phyloP scores from a whole-genome alignment of 2,797 vertebrate genomes.

The Phataginus tricuspis region DNA sequence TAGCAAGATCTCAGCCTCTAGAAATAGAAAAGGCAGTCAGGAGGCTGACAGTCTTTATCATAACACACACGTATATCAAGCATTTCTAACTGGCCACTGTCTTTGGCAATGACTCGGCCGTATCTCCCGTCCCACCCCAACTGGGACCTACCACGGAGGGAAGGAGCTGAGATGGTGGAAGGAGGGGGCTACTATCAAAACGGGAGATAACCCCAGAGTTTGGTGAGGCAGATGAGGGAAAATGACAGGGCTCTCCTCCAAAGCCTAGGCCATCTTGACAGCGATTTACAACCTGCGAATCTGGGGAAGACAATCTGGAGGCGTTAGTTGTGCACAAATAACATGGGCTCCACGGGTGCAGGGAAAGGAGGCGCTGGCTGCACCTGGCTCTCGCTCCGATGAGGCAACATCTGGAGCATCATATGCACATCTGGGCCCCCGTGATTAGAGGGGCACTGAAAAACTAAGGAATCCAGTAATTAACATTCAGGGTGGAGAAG shows the following conservation, averaged over 20 bases:
- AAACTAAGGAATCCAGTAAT: background rate
- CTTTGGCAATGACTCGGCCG: background rate
- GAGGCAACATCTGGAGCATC: background rate
- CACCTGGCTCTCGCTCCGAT: background rate
- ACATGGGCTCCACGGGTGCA: background rate
- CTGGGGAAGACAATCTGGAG: background rate
- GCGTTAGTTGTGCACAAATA: background rate
- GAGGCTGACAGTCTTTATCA: background rate
- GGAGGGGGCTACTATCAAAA: fast-evolving
- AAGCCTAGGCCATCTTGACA: background rate
- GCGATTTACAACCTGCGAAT: background rate
- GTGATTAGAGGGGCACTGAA: background rate
- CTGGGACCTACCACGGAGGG: background rate
- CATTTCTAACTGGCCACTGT: background rate
- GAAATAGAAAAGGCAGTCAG: background rate
- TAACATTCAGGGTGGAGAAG: background rate
- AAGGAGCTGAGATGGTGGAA: background rate
- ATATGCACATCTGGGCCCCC: background rate
- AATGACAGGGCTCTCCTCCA: background rate
- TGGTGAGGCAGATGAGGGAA: background rate
- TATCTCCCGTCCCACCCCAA: background rate
- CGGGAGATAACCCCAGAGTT: background rate
- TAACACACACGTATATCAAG: background rate
- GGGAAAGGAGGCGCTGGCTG: background rate
- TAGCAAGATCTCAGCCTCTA: conserved; percentile 41